Conservation (phyloP, 2,888 invertebrate species). For the Pristionchus entomophagus region DNA sequence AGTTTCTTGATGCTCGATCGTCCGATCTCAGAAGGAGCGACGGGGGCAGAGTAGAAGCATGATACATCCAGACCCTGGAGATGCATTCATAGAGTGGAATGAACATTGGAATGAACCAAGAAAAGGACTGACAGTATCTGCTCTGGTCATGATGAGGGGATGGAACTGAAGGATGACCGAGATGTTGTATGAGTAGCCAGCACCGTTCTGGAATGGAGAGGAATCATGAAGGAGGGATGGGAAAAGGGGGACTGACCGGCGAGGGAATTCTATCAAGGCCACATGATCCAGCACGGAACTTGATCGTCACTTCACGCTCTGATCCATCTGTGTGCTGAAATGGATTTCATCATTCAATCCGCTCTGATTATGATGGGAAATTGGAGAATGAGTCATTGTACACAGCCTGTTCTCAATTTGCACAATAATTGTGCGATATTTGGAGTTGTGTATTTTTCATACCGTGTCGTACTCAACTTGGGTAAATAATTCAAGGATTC, state of each 20-base stretch:
- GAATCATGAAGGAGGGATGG: not conserved
- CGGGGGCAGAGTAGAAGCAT: constrained; percentile 66
- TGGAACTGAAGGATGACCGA: constrained; percentile 74
- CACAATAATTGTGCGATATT: too few relatives aligned
- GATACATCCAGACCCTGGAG: constrained; percentile 65
- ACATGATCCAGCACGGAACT: constrained; percentile 67
- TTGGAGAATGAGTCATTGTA: not conserved
- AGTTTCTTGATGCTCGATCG: constrained; percentile 60
- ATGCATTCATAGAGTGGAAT: too few relatives aligned
- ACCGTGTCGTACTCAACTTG: too few relatives aligned
- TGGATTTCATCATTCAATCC: too few relatives aligned
- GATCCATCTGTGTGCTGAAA: constrained; percentile 58
- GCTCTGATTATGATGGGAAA: too few relatives aligned
- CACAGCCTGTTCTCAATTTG: not conserved
- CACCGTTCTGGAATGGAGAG: constrained; percentile 56
- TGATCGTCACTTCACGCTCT: constrained; percentile 67
- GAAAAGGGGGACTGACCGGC: constrained; percentile 52
- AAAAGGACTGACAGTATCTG: constrained; percentile 59
- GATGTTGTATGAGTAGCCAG: constrained; percentile 70
- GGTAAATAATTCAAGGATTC: too few relatives aligned
- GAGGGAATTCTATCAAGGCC: constrained; percentile 66
- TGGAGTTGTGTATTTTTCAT: too few relatives aligned
- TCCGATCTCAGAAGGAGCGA: constrained; percentile 64
- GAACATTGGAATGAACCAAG: not conserved
- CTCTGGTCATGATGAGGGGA: constrained; percentile 72